phyloP scores from a whole-genome alignment of 2,797 vertebrate species.

The Karalla daura region DNA sequence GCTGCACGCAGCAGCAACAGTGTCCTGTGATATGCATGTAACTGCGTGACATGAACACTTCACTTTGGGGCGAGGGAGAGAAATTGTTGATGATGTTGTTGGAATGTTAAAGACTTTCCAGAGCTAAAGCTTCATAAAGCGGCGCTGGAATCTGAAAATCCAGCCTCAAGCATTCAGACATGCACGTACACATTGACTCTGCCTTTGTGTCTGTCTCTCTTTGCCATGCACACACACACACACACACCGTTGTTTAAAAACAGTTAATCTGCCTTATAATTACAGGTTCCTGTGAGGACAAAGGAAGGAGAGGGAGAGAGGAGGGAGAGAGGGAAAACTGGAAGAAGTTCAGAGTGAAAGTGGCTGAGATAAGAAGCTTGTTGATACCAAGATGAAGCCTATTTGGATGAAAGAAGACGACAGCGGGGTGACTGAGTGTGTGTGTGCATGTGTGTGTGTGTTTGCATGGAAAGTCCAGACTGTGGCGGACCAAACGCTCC shows the following conservation, averaged over 20 bases:
- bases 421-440: constrained; percentile 4
- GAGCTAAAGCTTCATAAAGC: constrained; percentile 62
- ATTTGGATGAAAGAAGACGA: constrained; percentile 39
- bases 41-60: background rate
- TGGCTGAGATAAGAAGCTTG: constrained; percentile 21
- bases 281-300: constrained; percentile 12
- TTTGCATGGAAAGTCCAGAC: constrained; percentile 27
- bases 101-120: constrained; percentile 39
- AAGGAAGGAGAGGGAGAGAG: background rate
- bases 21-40: background rate
- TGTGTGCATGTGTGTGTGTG: constrained; percentile 15
- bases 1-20: background rate
- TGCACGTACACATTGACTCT: constrained; percentile 62
- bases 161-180: constrained; percentile 57
- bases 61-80: background rate
- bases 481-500: constrained; percentile 52
- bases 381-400: constrained; percentile 36
- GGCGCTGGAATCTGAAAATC: constrained; percentile 67
- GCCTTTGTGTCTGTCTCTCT: constrained; percentile 7
- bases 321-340: constrained; percentile 7
- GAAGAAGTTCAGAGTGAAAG: background rate
- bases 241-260: constrained; percentile 11
- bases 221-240: constrained; percentile 29
- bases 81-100: constrained; percentile 35
- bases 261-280: constrained; percentile 5